phyloP scores from a whole-genome alignment of 2,113 vertebrate genomes.

The Podarcis cretensis region DNA sequence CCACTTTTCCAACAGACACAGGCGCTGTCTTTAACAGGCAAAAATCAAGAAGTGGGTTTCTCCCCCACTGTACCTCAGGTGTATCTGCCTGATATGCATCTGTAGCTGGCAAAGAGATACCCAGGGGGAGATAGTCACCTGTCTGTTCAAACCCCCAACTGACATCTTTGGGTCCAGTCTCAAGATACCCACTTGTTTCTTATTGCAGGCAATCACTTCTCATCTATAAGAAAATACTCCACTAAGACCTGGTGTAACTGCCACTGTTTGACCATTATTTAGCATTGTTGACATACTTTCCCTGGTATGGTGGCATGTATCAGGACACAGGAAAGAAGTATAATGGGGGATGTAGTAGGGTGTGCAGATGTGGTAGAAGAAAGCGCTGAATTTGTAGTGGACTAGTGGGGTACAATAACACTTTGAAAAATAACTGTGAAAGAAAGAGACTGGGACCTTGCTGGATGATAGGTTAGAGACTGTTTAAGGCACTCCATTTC shows the following conservation, averaged over 20 bases:
- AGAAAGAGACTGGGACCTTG: background rate
- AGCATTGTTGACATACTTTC: too few species aligned
- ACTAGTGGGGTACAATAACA: background rate
- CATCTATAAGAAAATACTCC: background rate
- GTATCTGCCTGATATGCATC: background rate
- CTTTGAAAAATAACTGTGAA: background rate
- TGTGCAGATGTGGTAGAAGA: background rate
- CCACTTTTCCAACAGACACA: background rate
- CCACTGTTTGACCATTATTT: too few species aligned
- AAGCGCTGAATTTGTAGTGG: background rate
- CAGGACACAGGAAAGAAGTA: background rate
- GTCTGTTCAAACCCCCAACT: background rate
- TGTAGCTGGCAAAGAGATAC: background rate
- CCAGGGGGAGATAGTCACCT: background rate
- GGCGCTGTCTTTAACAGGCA: background rate
- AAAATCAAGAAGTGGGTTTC: background rate
- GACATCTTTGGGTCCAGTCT: background rate
- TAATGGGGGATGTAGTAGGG: background rate
- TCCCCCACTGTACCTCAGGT: background rate
- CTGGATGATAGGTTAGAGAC: background rate
- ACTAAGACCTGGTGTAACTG: too few species aligned
- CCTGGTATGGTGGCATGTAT: background rate
- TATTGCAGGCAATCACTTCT: background rate
- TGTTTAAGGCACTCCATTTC: background rate
- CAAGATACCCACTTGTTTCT: background rate